Evolutionary conservation across 2,113 vertebrate species (phyloP).

Genomic region (Asarcornis scutulata): DNA sequence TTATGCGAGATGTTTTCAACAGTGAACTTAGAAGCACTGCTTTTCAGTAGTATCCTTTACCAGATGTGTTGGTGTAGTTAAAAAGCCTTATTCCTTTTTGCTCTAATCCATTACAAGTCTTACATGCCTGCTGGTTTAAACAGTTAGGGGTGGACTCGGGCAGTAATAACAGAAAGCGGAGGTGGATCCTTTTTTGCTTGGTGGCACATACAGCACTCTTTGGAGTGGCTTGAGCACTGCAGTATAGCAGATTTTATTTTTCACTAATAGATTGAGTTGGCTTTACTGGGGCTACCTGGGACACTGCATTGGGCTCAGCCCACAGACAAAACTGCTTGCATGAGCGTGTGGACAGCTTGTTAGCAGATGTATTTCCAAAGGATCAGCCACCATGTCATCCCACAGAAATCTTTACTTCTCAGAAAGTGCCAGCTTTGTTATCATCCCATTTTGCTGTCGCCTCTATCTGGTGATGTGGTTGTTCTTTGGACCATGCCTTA

Average conservation of each 20-base stretch:
- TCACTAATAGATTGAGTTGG: neutral
- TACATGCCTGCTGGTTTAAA: neutral
- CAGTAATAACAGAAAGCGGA: neutral
- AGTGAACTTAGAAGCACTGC: fast-evolving
- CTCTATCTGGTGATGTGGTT: neutral
- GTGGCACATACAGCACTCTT: neutral
- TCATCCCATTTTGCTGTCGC: neutral
- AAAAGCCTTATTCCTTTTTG: neutral
- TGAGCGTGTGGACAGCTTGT: neutral
- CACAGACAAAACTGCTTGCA: fast-evolving
- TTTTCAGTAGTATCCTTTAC: neutral
- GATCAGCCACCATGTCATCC: neutral
- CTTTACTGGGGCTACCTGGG: neutral
- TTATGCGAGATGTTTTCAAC: neutral
- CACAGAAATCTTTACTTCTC: neutral
- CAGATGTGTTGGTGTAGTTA: neutral
- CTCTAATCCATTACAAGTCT: neutral
- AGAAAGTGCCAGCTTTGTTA: neutral
- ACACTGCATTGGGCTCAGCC: neutral
- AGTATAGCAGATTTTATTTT: neutral
- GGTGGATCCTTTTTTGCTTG: neutral
- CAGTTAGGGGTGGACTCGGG: neutral
- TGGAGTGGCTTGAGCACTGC: neutral
- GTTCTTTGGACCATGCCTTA: neutral
- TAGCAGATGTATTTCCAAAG: neutral